Conservation (phyloP, 2,113 vertebrate genomes). For the Macroglossus sobrinus region DNA sequence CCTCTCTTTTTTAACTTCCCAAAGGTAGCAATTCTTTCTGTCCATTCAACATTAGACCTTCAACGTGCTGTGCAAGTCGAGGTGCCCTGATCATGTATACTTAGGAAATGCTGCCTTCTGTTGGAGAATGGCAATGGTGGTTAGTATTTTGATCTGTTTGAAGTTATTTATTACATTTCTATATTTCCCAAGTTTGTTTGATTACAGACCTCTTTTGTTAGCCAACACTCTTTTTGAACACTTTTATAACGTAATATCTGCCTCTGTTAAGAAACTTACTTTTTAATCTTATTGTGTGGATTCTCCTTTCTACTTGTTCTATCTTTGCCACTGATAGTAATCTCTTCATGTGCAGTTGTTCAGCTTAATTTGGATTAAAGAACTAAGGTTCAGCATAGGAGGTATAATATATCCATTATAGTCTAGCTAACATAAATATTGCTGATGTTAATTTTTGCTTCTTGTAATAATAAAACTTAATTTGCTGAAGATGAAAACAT, state of each 20-base stretch:
- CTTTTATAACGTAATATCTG: not conserved
- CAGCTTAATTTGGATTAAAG: not conserved
- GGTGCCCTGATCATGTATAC: not conserved
- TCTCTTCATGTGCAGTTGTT: not conserved
- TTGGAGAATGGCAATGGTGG: not conserved
- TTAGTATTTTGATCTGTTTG: not conserved
- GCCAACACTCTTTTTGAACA: not conserved
- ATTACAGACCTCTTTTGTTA: not conserved
- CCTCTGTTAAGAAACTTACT: not conserved
- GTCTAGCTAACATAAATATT: not conserved
- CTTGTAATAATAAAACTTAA: not conserved
- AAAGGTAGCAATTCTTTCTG: not conserved
- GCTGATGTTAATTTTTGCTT: not conserved
- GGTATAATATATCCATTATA: not conserved
- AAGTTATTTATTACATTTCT: not conserved
- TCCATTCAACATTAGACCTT: not conserved
- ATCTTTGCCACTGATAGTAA: not conserved
- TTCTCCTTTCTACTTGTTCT: not conserved
- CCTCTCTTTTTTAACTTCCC: not conserved
- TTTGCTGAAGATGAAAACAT: not conserved
- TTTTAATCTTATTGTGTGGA: not conserved
- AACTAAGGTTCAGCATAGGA: not conserved
- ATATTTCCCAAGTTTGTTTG: not conserved
- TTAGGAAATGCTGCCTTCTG: not conserved
- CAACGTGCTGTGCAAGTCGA: not conserved